Evolutionary conservation across 2,113 vertebrate genomes (phyloP), one percentile per base, ranked within the genome.

Genomic region (Eurypyga helias): DNA sequence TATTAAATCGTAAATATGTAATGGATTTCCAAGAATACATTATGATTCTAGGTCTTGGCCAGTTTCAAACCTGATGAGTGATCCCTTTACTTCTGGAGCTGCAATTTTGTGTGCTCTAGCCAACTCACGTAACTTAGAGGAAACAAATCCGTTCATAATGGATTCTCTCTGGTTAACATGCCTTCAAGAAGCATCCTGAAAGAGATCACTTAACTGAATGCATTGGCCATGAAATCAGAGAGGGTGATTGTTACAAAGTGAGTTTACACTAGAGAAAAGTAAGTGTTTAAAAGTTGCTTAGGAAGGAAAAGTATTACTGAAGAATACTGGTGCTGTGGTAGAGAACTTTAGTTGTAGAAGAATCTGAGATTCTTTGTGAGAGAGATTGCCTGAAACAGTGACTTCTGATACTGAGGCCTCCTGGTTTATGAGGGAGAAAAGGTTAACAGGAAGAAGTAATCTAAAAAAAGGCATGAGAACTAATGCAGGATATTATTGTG

Each of bases 101-200:
- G 49, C 66, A 45, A 60, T 45, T 82, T 67, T 62, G 20, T 0
- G 3, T 80, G 62, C n/a, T 90, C 58, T 83, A 17, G 54, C 49
- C 58, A 80, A 2, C 36, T 83, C 25, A 2, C 36, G 16, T 57
- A 75, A 76, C 20, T 52, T 82, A 41, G 52, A 36, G 62, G 66
- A 91, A 41, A 64, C 57, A 90, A 85, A 96, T 90, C 81, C 29
- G 1, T 96, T 87, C 52, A 38, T 89, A 93, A 87, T 93, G 87
- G 89, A 91, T 96, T 96, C 33, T 91, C 91, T 96, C 70, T 95
- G 81, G 60, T 87, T 94, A 91, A 78, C 0, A 1, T 67, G 78
- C 87, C 81, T 94, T 94, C 81, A 90, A 88, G 90, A 93, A 69
- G n/a, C n/a, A 58, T 87, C 82, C 41, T 94, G 81, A 96, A 95